Evolutionary conservation across 2,888 invertebrate species (phyloP), one percentile per base, ranked within the genome.

Genomic region (Onthophagus sagittarius): DNA sequence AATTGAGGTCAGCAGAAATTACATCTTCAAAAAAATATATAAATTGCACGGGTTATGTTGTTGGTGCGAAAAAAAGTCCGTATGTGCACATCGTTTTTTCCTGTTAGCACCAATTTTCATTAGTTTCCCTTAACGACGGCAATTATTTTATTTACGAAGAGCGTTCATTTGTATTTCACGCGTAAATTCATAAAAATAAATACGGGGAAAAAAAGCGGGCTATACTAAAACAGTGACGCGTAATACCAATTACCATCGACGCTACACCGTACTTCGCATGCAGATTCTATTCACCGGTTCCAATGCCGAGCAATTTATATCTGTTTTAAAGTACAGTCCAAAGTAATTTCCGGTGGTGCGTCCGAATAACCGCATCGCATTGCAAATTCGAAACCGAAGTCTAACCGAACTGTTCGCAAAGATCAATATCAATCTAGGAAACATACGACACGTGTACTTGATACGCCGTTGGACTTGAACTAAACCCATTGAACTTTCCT

Each of bases 1-100:
- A 77, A 71, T 15, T 53, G 23, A 62, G 6, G 39, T 63, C 53
- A 23, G 72, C 64, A 15, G 32, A 72, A 39, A 62, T 71, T 32
- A 53, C 39, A 7, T 7, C 39, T 53, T 53, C 11, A 53, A 11
- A 0, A 11, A 53, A 53, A 53, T 11, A 23, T 2, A 23, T 23
- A 23, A 23, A 23, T 23, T 23, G 23, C 3, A 23, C 23, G 23
- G 23, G 39, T 53, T 53, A 1, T 53, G 39, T 9, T 9, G 39
- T 4, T 9, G 9, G 39, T 4, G 6, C 9, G 39, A 9, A 53
- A 53, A 2, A 53, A 9, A 53, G 6, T 4, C 4, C 5, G 2
- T 7, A 53, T 9, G 15, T 39, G 15, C 9, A 31, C 31, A 62
- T 62, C 7, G 9, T 62, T 62, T 73, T 23, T 65, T 15, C 7